Evolutionary conservation across 2,113 vertebrate genomes (phyloP), one percentile per base, ranked within the genome.

Genomic region (Datnioides undecimradiatus): DNA sequence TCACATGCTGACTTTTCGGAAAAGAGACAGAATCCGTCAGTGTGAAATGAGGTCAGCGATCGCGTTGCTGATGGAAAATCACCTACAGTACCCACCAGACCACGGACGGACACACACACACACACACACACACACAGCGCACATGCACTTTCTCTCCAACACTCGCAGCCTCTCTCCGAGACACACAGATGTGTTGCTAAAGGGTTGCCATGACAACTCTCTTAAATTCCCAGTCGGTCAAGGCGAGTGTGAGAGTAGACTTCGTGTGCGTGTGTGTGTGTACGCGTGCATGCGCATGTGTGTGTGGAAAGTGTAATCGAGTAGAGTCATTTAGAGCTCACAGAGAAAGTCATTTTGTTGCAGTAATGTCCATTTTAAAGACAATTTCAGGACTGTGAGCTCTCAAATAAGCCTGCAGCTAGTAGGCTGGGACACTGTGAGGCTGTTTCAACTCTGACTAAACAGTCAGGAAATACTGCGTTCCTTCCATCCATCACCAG

Each of bases 131-230:
- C n/a, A 62, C 45, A 73, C 34, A 36, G 40, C 55, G 57, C 17
- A 25, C 6, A 3, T 29, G 45, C 69, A 63, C 71, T 46, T 49
- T 75, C 34, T 79, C 36, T 11, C 59, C 6, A 0, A 65, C 64
- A 51, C 64, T 67, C 0, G 14, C 60, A 31, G 43, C 27, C 27
- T n/a, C 64, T 76, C 67, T 59, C 29, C 0, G 66, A 75, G 41
- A 85, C 79, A 68, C 86, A 83, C 76, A 82, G 73, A 85, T 76
- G 85, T 88, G 90, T 93, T 92, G 90, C 91, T 89, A 81, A 91
- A 88, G 34, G 62, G 92, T 94, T 95, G 89, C 92, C 88, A 93
- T 94, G 92, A 88, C 89, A 89, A 94, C 85, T 59, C 75, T 64
- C 64, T 84, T 89, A 65, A 36, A 84, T 84, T 84, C 81, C 70